A percentile compares a stretch with the other conserved stretches of the same genome.
Evolutionary conservation across 2,113 vertebrate genomes (phyloP).

Genomic region (Narcine bancroftii): DNA sequence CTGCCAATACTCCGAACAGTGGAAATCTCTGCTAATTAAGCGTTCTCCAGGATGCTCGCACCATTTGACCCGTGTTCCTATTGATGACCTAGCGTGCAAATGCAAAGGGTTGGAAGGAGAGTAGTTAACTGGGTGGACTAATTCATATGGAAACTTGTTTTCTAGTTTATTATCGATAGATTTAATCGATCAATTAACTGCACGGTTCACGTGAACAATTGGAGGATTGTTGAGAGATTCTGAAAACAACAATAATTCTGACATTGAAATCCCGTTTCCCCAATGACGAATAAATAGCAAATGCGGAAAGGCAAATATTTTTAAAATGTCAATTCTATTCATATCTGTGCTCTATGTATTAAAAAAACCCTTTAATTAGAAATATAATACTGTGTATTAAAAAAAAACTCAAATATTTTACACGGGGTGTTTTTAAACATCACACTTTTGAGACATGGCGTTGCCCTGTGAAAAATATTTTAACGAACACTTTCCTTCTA

Average conservation of each 20-base stretch:
- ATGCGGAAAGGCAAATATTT: background rate
- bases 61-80: constrained; percentile 18
- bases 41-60: background rate
- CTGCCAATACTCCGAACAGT: background rate
- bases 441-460: background rate
- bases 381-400: background rate
- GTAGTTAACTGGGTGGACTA: background rate
- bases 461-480: background rate
- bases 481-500: background rate
- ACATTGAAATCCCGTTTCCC: background rate
- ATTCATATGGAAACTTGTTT: background rate
- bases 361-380: background rate
- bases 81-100: constrained; percentile 13
- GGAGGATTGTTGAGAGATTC: background rate
- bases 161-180: constrained; percentile 11
- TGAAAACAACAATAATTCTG: background rate
- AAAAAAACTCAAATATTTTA: background rate
- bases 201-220: constrained; percentile 3
- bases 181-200: constrained; percentile 26
- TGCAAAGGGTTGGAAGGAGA: constrained; percentile 27
- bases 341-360: background rate
- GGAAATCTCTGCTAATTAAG: constrained; percentile 15
- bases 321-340: background rate
- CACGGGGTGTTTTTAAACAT: background rate
- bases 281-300: background rate